A percentile compares a stretch with the other conserved stretches of the same genome.
Conservation (phyloP, 2,113 vertebrate genomes). For the Aviceda subcristata region DNA sequence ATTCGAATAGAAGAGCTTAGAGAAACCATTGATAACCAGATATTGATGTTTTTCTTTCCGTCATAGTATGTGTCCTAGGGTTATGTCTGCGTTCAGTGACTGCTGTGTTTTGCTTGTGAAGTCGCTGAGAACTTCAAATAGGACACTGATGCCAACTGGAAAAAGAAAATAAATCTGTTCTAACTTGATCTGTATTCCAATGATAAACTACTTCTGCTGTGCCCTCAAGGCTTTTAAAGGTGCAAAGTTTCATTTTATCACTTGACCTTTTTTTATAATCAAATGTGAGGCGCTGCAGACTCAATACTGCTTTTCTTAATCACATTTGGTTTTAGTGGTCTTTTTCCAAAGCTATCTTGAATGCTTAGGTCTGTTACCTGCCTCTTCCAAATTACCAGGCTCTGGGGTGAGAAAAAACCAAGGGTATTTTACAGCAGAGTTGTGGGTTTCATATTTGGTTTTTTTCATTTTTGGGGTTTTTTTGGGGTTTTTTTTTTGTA, state of each 20-base stretch:
- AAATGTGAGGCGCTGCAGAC: not conserved
- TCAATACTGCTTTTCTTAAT: not conserved
- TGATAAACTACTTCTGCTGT: not conserved
- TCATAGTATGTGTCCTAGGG: no score
- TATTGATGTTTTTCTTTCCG: not conserved
- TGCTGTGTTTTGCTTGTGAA: not conserved
- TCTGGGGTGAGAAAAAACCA: not conserved
- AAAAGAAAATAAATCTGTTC: not conserved
- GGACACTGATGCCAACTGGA: not conserved
- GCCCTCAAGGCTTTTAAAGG: not conserved
- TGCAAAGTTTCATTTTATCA: slow-evolving; percentile 28
- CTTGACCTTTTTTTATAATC: slow-evolving; percentile 29
- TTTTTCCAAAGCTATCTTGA: not conserved
- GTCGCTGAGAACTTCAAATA: not conserved
- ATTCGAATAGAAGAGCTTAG: not conserved
- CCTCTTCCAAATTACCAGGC: not conserved
- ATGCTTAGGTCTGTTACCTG: not conserved
- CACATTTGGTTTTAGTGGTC: not conserved
- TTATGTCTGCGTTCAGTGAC: not conserved
- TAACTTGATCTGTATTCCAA: not conserved
- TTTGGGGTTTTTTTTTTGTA: not conserved
- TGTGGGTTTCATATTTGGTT: rapidly evolving
- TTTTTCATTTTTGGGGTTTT: no score
- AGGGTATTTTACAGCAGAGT: not conserved
- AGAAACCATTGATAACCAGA: not conserved